Base-by-base conservation (phyloP, 30 jellyfish, hydroid and myxozoan species). In the Aurelia aurita region DNA sequence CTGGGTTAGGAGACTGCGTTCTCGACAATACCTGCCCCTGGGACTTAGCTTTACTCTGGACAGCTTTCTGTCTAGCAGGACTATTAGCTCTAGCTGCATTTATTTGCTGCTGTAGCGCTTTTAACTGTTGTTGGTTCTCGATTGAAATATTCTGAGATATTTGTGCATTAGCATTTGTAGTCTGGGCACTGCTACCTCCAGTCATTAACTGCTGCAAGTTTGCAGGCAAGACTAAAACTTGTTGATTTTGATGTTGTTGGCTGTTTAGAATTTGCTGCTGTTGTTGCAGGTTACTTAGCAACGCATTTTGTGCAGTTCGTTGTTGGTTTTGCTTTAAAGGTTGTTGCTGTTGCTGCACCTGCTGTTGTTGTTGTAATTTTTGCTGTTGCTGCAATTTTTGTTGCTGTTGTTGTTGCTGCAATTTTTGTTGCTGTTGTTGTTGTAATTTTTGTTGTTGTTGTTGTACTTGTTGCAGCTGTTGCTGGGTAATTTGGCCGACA, bases 141-240 rank as follows among this genome's bases (percentile, higher is more conserved):
- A 61, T 71, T 19, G 76, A 66, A 66, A 67, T 16, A 69, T 39
- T 68, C 58, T 54, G 68, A 9, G 85, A 46, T 13, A 57, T 47
- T 31, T 31, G 70, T 23, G 81, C 23, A 69, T 43, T 69, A 21
- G 64, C 7, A 9, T 14, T 8, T 39, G 51, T 39, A 39, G 51
- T 6, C 51, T 39, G 51, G 7, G 64, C 49, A 15, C 55, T 72
- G 39, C 23, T 55, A n/a, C n/a, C n/a, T n/a, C n/a, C n/a, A 63
- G 46, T 74, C 58, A 74, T 54, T 11, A 74, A 46, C 63, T 74
- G 86, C 26, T 74, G 86, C n/a, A 74, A 53, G 72, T 55, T 74
- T 20, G 86, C 86, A 2, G 91, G 91, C 12, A 81, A 43, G 20
- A 81, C 73, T 45, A 81, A 53, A 22, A 69, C 74, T 69, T 72